These are phyloP conservation scores for Papilio protenor DNA, from an alignment of 2,888 invertebrate species.

Conservation along the genomic window DNA sequence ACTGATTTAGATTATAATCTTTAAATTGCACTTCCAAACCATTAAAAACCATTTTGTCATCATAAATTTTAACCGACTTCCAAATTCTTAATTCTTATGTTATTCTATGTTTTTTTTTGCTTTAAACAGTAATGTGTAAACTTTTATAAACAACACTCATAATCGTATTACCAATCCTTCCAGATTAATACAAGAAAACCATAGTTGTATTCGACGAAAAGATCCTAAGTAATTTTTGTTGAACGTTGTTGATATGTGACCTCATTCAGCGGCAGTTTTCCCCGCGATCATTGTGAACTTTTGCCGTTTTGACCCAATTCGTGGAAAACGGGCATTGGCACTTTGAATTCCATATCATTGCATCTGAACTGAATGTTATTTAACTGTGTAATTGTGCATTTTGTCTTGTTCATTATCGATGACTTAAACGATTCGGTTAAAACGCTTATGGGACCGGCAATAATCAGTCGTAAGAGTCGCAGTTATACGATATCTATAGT, in stretches of 20 bases:
- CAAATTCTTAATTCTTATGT: too few species aligned
- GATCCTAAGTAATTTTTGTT: slow-evolving; percentile 51
- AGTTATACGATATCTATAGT: neutral
- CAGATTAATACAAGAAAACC: neutral
- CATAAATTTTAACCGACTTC: too few species aligned
- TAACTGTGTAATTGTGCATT: slow-evolving; percentile 2
- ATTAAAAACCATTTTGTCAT: too few species aligned
- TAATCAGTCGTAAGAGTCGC: neutral
- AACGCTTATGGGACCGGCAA: neutral
- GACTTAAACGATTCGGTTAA: neutral
- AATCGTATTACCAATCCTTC: neutral
- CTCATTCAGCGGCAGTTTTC: slow-evolving; percentile 62
- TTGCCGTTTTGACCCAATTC: slow-evolving; percentile 69
- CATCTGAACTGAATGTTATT: slow-evolving; percentile 5
- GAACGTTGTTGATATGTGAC: slow-evolving; percentile 55
- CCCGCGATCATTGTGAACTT: slow-evolving; percentile 59
- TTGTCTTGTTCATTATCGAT: neutral
- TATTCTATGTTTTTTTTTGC: too few species aligned
- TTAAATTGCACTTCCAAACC: too few species aligned
- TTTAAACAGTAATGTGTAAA: neutral
- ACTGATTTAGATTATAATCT: neutral
- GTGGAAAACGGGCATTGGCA: slow-evolving; percentile 51
- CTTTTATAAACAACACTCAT: neutral
- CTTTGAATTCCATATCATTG: slow-evolving; percentile 38
- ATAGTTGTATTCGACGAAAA: slow-evolving; percentile 22